Conservation (phyloP, 1,140 invertebrate genomes). For the Philopotamus ludificatus region DNA sequence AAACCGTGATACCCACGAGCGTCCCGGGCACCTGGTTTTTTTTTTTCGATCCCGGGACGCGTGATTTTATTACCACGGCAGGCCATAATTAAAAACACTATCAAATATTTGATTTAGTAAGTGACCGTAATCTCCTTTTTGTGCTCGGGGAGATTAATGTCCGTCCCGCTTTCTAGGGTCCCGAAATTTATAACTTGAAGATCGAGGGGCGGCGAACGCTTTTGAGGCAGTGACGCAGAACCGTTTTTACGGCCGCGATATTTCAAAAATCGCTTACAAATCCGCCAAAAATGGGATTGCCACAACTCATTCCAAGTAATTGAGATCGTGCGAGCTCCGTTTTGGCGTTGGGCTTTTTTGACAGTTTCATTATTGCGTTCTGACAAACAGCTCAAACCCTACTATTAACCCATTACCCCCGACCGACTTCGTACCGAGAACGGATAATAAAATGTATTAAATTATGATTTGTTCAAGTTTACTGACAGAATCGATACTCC, state of each 20-base stretch:
- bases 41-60: background rate
- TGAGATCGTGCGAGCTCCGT: slow-evolving; percentile 26
- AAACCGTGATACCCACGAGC: background rate
- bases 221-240: no score
- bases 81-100: slow-evolving; percentile 10
- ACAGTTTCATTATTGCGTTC: slow-evolving; percentile 27
- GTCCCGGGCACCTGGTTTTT: background rate
- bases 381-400: slow-evolving; percentile 17
- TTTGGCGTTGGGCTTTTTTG: slow-evolving; percentile 19
- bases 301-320: slow-evolving; percentile 20
- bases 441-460: no score
- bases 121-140: slow-evolving; percentile 15
- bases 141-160: no score
- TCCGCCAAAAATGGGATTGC: slow-evolving; percentile 3
- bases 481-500: no score
- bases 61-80: background rate
- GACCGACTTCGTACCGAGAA: no score
- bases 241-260: no score
- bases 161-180: no score
- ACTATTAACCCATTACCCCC: no score
- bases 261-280: no score
- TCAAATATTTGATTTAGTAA: slow-evolving; percentile 31
- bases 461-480: no score
- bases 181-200: no score
- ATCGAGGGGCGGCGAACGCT: no score